Conservation (phyloP, 2,888 invertebrate species). For the Spisula solida region DNA sequence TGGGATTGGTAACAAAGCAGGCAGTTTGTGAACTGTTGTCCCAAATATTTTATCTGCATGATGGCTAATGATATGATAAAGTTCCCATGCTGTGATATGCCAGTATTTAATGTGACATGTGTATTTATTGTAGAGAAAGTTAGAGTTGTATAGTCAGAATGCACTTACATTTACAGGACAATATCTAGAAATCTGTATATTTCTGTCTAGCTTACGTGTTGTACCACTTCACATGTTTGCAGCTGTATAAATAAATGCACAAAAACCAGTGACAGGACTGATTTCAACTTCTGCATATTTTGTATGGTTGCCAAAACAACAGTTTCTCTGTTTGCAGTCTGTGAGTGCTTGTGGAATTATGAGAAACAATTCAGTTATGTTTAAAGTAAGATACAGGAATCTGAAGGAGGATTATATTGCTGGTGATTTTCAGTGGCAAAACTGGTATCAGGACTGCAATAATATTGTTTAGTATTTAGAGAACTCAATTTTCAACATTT, state of each 20-base stretch:
- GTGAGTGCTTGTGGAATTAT: neutral
- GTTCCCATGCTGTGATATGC: neutral
- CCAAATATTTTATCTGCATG: no score
- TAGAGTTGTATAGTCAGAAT: neutral
- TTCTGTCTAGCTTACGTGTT: neutral
- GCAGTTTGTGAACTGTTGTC: no score
- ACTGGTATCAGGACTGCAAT: no score
- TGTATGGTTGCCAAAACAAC: slow-evolving; percentile 25
- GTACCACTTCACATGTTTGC: neutral
- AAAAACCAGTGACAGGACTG: neutral
- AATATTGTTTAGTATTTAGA: no score
- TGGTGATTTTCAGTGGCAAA: no score
- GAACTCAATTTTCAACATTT: no score
- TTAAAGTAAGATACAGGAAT: neutral
- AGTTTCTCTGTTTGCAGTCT: neutral
- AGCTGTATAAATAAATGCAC: slow-evolving; percentile 15
- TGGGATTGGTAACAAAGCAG: no score
- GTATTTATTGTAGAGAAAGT: neutral
- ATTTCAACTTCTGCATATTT: slow-evolving; percentile 11
- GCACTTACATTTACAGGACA: neutral
- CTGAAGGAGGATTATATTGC: neutral
- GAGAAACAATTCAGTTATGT: neutral
- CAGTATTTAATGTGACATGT: neutral
- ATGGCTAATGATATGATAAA: neutral
- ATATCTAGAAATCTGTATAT: slow-evolving; percentile 12